phyloP scores from a whole-genome alignment of 92 coral and sea anemone species.

The Bergia sp. region DNA sequence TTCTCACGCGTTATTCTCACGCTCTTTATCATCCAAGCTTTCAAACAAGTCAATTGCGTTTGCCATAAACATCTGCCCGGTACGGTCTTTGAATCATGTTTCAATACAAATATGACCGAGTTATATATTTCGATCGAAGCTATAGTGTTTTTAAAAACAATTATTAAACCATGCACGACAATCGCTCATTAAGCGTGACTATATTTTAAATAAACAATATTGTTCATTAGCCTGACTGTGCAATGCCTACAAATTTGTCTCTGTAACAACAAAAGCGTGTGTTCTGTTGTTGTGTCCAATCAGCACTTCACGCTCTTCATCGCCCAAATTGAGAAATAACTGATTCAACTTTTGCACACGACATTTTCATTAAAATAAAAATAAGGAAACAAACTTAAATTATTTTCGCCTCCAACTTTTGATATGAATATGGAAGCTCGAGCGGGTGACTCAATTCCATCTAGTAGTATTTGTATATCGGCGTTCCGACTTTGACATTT shows the following conservation, averaged over 20 bases:
- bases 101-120: not conserved
- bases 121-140: not conserved
- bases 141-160: no score
- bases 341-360: not conserved
- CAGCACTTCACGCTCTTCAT: not conserved
- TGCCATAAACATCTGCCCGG: not conserved
- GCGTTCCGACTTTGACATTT: not conserved
- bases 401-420: not conserved
- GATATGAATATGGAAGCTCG: not conserved
- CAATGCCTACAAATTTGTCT: not conserved
- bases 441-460: not conserved
- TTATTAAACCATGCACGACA: not conserved
- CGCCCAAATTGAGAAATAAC: not conserved
- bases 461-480: not conserved
- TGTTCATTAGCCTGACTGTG: not conserved
- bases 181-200: not conserved
- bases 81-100: no score
- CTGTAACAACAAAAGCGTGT: no score
- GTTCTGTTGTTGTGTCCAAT: not conserved
- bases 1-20: not conserved
- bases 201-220: no score
- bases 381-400: not conserved
- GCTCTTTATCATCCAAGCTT: not conserved
- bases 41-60: not conserved
- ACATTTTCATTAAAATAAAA: not conserved